Evolutionary conservation across 2,113 vertebrate species (phyloP).

Genomic region (Ictalurus punctatus): DNA sequence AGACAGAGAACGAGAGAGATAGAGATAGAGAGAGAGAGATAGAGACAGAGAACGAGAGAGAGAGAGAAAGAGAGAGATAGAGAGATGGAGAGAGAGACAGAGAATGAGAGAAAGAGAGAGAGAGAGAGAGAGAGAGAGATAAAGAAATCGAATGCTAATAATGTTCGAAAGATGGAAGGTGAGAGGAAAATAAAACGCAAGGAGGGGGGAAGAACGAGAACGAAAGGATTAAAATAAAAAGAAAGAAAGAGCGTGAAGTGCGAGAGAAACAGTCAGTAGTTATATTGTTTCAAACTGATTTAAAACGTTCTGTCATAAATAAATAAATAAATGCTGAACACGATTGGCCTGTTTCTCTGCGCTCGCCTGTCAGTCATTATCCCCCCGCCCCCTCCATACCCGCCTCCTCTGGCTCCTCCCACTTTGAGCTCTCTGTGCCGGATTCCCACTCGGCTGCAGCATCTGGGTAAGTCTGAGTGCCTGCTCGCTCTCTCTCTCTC

Average conservation of each 20-base stretch:
- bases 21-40: too few species aligned
- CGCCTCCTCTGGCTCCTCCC: conserved; percentile 60
- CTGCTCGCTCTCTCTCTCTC: conserved; percentile 28
- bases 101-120: too few species aligned
- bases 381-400: conserved; percentile 70
- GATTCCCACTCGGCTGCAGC: conserved; percentile 55
- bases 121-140: neutral
- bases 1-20: too few species aligned
- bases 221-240: neutral
- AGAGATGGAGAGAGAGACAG: too few species aligned
- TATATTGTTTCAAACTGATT: neutral
- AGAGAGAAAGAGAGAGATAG: too few species aligned
- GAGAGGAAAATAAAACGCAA: too few species aligned
- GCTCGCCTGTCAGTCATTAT: conserved; percentile 67
- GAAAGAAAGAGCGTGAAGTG: too few species aligned
- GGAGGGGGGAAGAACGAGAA: neutral
- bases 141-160: neutral
- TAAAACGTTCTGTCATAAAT: neutral
- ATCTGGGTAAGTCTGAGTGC: conserved; percentile 54
- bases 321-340: neutral
- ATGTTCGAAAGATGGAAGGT: neutral
- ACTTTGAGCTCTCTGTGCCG: conserved; percentile 38
- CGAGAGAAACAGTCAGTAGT: neutral
- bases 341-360: conserved; percentile 42
- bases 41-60: too few species aligned